Evolutionary conservation across 2,113 vertebrate species (phyloP).

Genomic region (Sterna hirundo): DNA sequence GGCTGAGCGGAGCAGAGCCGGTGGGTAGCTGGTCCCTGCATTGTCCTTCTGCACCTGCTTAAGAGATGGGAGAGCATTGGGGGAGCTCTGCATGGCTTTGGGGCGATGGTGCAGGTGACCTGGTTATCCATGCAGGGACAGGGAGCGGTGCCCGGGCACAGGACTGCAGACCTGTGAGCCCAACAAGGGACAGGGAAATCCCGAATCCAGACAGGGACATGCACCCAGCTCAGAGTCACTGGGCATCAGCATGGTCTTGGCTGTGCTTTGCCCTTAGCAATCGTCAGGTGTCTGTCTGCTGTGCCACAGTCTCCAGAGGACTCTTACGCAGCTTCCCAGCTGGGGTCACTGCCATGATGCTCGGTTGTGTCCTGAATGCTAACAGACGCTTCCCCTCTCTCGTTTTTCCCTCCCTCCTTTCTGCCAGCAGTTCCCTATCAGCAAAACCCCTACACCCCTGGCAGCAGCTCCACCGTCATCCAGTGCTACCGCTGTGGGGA

Average conservation of each 20-base stretch:
- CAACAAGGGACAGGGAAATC: not conserved
- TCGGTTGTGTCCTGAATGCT: accelerated
- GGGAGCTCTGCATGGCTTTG: not conserved
- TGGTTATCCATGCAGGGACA: not conserved
- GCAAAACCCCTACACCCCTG: slow-evolving; percentile 77
- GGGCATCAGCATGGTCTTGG: accelerated
- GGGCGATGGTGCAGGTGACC: not conserved
- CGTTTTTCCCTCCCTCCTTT: not conserved
- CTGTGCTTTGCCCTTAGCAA: not conserved
- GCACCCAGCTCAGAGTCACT: not conserved
- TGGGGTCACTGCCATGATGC: not conserved
- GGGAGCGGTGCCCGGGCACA: not conserved
- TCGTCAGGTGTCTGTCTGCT: not conserved
- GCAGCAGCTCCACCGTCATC: slow-evolving; percentile 82
- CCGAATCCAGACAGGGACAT: not conserved
- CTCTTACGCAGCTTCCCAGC: not conserved
- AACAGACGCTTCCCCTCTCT: not conserved
- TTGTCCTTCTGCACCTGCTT: not conserved
- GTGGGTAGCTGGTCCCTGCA: not conserved
- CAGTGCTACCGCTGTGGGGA: slow-evolving; percentile 94
- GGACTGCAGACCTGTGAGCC: not conserved
- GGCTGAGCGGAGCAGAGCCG: not conserved
- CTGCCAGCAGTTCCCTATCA: slow-evolving; percentile 84
- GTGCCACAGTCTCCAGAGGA: accelerated
- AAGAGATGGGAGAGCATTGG: not conserved